Evolutionary conservation across 2,888 invertebrate genomes (phyloP).

Genomic region (Osedax fenrisi): DNA sequence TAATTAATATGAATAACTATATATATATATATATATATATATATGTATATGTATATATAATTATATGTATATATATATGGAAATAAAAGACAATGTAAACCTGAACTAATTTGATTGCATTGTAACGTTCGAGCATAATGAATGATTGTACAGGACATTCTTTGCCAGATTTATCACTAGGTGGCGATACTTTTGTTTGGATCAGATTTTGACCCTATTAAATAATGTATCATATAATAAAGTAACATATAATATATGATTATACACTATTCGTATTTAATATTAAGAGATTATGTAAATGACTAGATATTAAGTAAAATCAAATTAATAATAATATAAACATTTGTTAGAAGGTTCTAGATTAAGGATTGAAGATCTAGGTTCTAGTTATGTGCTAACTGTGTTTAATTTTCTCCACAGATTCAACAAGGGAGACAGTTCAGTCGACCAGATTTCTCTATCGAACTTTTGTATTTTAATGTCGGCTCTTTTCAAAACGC

Average conservation of each 20-base stretch:
- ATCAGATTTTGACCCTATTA: slow-evolving; percentile 46
- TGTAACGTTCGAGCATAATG: slow-evolving; percentile 58
- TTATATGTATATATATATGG: no score
- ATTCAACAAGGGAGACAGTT: slow-evolving; percentile 62
- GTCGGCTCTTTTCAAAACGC: slow-evolving; percentile 52
- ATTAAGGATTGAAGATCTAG: no score
- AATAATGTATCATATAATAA: neutral
- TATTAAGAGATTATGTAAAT: no score
- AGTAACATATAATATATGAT: no score
- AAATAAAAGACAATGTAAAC: no score
- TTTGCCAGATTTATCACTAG: slow-evolving; percentile 43
- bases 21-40: no score
- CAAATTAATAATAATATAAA: neutral
- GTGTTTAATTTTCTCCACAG: slow-evolving; percentile 68
- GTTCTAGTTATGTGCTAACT: neutral
- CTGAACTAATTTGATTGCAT: slow-evolving; percentile 57
- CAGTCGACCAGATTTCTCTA: slow-evolving; percentile 56
- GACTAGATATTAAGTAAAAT: neutral
- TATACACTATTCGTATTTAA: no score
- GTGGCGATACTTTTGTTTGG: slow-evolving; percentile 45
- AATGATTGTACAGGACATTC: slow-evolving; percentile 56
- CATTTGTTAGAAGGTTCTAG: no score
- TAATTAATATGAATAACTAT: no score
- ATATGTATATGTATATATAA: no score
- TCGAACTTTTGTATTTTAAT: slow-evolving; percentile 52